Conservation (phyloP, 2,797 vertebrate genomes). For the Enteromius argenteus region DNA sequence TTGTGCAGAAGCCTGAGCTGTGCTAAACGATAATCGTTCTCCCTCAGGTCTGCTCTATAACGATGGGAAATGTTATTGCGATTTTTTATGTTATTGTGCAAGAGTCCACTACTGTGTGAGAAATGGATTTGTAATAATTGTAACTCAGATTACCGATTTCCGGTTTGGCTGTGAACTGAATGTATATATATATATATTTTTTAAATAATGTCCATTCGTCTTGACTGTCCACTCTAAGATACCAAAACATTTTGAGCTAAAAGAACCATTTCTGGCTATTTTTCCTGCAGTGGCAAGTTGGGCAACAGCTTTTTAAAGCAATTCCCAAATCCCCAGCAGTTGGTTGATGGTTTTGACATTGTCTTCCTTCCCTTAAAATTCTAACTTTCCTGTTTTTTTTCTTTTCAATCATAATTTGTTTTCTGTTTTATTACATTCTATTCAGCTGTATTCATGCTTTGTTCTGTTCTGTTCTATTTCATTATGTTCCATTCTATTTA, state of each 20-base stretch:
- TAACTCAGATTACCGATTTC: constrained; percentile 1
- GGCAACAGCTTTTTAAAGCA: not conserved
- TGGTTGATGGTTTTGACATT: not conserved
- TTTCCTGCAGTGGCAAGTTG: not conserved
- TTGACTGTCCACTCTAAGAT: not conserved
- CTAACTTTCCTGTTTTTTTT: not conserved
- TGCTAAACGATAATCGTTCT: constrained; percentile 22
- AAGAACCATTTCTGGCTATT: not conserved
- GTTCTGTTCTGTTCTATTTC: not conserved
- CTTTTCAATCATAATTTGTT: not conserved
- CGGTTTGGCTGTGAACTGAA: not conserved
- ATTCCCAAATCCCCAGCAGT: not conserved
- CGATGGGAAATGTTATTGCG: not conserved
- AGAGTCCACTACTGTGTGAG: not conserved
- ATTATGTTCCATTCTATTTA: not conserved
- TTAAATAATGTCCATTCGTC: not conserved
- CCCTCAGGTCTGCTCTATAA: not conserved
- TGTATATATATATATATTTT: not conserved
- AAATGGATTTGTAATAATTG: not conserved
- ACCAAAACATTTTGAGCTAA: constrained; percentile 5
- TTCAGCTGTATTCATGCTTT: not conserved
- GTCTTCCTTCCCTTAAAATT: not conserved
- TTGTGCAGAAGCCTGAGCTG: not conserved
- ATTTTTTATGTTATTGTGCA: not conserved
- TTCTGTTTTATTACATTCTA: not conserved